phyloP scores from a whole-genome alignment of 1,140 invertebrate species.

The Leptinotarsa lineolata region DNA sequence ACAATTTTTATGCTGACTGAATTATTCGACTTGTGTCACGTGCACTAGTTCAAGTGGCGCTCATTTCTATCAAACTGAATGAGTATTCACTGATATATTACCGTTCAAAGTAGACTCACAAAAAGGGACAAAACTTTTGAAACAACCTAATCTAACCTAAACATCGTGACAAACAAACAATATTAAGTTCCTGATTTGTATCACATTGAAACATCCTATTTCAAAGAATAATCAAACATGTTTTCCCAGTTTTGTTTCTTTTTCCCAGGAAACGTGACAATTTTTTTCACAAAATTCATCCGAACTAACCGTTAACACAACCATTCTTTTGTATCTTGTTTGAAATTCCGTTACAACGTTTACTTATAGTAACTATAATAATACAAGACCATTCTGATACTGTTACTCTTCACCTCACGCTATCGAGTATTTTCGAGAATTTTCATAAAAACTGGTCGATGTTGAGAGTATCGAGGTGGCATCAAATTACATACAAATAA shows the following conservation, averaged over 20 bases:
- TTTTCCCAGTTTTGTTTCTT: not conserved
- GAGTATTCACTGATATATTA: no score
- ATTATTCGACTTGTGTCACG: no score
- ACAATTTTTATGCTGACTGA: no score
- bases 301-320: not conserved
- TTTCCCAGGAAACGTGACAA: not conserved
- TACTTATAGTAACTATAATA: not conserved
- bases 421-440: not conserved
- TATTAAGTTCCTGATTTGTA: no score
- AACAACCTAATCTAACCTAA: no score
- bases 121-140: no score
- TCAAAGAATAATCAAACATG: no score
- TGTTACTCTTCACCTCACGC: not conserved
- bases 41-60: no score
- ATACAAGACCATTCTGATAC: not conserved
- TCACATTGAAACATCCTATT: no score
- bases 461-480: not conserved
- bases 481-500: not conserved
- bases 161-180: no score
- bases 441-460: slow-evolving; percentile 6
- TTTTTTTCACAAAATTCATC: not conserved
- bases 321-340: not conserved
- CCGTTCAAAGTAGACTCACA: no score
- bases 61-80: no score
- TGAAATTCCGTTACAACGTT: not conserved